phyloP scores from a whole-genome alignment of 2,888 invertebrate genomes.

The Falcaria lacertinaria region DNA sequence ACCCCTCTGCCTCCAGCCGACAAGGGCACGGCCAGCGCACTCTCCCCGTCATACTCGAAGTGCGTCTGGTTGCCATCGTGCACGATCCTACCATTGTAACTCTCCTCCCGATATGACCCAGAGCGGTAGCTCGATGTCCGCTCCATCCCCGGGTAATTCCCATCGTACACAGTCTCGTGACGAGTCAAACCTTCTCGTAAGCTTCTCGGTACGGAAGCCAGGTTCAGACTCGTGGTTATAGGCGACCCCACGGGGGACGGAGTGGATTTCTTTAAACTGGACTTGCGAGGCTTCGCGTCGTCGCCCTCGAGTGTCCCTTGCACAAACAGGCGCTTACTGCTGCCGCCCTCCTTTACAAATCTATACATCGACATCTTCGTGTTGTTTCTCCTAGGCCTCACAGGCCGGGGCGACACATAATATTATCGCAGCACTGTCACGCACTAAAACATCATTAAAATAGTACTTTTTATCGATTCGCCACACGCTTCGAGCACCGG shows the following conservation, averaged over 20 bases:
- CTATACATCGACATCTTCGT: constrained; percentile 86
- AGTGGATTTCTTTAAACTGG: constrained; percentile 71
- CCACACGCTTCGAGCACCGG: constrained; percentile 24
- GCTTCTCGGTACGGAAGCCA: constrained; percentile 77
- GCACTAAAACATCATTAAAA: constrained; percentile 18
- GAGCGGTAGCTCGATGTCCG: constrained; percentile 60
- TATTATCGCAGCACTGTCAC: constrained; percentile 43
- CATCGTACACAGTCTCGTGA: constrained; percentile 73
- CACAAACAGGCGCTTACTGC: constrained; percentile 85
- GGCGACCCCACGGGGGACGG: constrained; percentile 79
- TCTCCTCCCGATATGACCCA: constrained; percentile 64
- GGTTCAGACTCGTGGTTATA: constrained; percentile 81
- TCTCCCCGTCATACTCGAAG: constrained; percentile 71
- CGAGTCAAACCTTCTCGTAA: constrained; percentile 73
- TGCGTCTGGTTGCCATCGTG: constrained; percentile 75
- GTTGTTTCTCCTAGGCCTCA: constrained; percentile 47
- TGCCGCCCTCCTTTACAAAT: constrained; percentile 85
- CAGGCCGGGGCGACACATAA: constrained; percentile 56
- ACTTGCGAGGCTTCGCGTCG: constrained; percentile 73
- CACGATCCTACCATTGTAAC: constrained; percentile 68
- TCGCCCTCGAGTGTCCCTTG: constrained; percentile 85
- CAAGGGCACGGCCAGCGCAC: constrained; percentile 63
- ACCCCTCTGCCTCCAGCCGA: constrained; percentile 67
- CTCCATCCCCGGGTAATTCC: constrained; percentile 70
- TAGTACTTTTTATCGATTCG: constrained; percentile 61